phyloP scores from a whole-genome alignment of 2,113 vertebrate genomes.

The Brachypodius melanocephalos region DNA sequence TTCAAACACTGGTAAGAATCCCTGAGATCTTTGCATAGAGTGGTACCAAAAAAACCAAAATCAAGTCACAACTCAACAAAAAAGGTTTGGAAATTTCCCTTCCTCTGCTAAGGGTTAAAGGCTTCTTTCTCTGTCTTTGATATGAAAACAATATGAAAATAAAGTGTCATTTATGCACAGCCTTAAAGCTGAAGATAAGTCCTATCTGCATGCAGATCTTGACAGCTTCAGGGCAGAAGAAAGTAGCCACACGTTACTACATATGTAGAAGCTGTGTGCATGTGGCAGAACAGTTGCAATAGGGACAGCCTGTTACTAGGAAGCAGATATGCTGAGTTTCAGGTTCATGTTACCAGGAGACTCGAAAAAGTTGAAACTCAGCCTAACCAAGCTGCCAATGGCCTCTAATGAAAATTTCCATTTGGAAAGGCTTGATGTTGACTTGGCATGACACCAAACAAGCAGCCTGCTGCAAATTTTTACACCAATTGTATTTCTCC shows the following conservation, averaged over 20 bases:
- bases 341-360: slow-evolving; percentile 72
- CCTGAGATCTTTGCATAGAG: background rate
- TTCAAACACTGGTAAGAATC: background rate
- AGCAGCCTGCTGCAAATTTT: slow-evolving; percentile 82
- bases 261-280: background rate
- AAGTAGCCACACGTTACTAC: background rate
- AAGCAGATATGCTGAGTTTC: slow-evolving; percentile 69
- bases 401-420: slow-evolving; percentile 83
- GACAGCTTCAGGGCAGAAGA: background rate
- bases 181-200: background rate
- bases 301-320: slow-evolving; percentile 63
- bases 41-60: background rate
- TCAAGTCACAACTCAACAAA: slow-evolving; percentile 2
- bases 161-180: background rate
- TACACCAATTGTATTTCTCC: slow-evolving; percentile 94
- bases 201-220: background rate
- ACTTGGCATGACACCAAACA: slow-evolving; percentile 85
- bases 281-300: slow-evolving; percentile 39
- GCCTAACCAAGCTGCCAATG: slow-evolving; percentile 77
- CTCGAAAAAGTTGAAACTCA: slow-evolving; percentile 71
- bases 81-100: slow-evolving; percentile 7
- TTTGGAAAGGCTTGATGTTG: slow-evolving; percentile 80
- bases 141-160: background rate
- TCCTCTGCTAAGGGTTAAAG: background rate
- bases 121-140: background rate